These are phyloP conservation scores for Sardina pilchardus DNA, from an alignment of 2,113 vertebrate genomes.

Conservation along the genomic window DNA sequence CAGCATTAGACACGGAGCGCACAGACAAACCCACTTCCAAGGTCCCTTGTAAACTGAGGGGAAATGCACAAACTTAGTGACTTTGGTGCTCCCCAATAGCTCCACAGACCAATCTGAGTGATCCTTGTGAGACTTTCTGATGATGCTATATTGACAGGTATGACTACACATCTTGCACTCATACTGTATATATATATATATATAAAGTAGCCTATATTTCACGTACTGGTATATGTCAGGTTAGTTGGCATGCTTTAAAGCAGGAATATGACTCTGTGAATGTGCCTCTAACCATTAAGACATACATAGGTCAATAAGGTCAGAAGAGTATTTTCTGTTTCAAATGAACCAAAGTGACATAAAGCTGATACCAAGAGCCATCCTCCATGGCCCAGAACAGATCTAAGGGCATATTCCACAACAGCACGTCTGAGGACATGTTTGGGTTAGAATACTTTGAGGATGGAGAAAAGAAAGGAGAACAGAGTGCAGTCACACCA, in stretches of 20 bases:
- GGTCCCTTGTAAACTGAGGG: not conserved
- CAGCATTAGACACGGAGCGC: constrained; percentile 25
- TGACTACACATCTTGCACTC: not conserved
- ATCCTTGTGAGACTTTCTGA: not conserved
- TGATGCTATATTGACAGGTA: not conserved
- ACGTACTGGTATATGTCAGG: not conserved
- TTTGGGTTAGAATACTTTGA: constrained; percentile 4
- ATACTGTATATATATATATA: too few relatives aligned
- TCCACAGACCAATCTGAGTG: not conserved
- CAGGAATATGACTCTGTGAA: not conserved
- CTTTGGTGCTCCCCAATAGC: not conserved
- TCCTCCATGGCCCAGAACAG: not conserved
- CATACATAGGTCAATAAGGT: not conserved
- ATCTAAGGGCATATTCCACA: not conserved
- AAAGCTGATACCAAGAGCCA: not conserved
- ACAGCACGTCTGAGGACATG: not conserved
- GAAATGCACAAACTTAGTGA: not conserved
- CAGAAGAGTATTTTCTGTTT: not conserved
- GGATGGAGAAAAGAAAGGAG: not conserved
- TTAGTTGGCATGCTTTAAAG: not conserved
- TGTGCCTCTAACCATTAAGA: not conserved
- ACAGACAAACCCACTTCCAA: not conserved
- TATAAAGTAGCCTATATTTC: too few relatives aligned
- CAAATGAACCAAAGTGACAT: constrained; percentile 4
- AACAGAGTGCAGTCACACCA: constrained; percentile 8